phyloP scores from a whole-genome alignment of 2,797 vertebrate genomes.

The Karalla daura region DNA sequence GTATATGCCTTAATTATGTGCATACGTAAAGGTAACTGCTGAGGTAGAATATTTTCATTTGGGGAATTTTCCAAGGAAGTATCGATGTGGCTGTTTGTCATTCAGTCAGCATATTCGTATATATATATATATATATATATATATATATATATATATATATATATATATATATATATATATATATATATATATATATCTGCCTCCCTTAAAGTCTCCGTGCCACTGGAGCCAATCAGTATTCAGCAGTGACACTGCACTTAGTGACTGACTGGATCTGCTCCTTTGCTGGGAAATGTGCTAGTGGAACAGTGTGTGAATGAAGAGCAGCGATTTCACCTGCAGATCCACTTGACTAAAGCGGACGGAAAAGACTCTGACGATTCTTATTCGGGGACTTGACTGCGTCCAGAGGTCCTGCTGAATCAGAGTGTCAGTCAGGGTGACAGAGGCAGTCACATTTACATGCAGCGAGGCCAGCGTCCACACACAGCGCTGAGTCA shows the following conservation, averaged over 20 bases:
- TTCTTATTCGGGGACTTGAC: slow-evolving; percentile 14
- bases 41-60: no score
- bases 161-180: no score
- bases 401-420: slow-evolving; percentile 56
- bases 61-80: no score
- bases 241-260: slow-evolving; percentile 15
- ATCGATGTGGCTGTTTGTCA: no score
- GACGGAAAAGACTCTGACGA: slow-evolving; percentile 20
- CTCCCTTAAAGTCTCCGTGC: no score
- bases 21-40: no score
- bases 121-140: no score
- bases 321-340: neutral
- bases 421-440: slow-evolving; percentile 63
- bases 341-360: slow-evolving; percentile 2
- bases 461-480: slow-evolving; percentile 57
- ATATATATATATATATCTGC: no score
- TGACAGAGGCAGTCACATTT: slow-evolving; percentile 62
- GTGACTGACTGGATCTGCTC: slow-evolving; percentile 8
- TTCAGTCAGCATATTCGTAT: no score
- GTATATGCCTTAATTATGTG: no score
- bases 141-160: no score
- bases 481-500: slow-evolving; percentile 66
- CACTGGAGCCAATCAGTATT: slow-evolving; percentile 36
- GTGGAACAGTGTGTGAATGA: neutral
- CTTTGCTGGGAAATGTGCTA: neutral